These are phyloP conservation scores for Hiodon tergisus DNA, from an alignment of 2,113 vertebrate genomes.

Conservation along the genomic window DNA sequence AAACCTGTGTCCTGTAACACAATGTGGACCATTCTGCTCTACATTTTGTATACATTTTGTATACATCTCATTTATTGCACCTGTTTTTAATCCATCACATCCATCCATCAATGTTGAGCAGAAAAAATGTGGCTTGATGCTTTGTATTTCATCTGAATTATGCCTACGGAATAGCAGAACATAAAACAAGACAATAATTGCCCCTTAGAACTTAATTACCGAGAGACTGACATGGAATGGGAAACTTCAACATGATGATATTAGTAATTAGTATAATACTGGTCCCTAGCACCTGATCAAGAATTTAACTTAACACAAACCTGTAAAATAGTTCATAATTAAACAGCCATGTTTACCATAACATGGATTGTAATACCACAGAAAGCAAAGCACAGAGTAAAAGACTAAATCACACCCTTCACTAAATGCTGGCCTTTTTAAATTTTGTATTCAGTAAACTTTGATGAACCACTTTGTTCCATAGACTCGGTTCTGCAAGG, in stretches of 20 bases:
- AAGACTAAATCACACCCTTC: background rate
- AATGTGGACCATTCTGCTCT: too few species aligned
- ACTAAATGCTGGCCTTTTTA: slow-evolving; percentile 1
- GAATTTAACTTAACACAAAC: background rate
- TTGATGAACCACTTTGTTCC: slow-evolving; percentile 43
- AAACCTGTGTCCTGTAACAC: too few species aligned
- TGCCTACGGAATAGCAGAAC: too few species aligned
- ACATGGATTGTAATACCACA: background rate
- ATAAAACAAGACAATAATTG: background rate
- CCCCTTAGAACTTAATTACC: background rate
- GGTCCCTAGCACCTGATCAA: background rate
- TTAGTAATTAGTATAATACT: background rate
- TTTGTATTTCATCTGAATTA: background rate
- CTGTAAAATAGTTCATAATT: background rate
- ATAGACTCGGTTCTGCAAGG: slow-evolving; percentile 37
- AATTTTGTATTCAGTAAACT: slow-evolving; percentile 46
- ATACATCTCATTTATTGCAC: too few species aligned
- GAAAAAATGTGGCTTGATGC: background rate
- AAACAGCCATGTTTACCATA: background rate
- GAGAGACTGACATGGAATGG: background rate
- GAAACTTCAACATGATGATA: background rate
- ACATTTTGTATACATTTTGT: too few species aligned
- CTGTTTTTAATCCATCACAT: too few species aligned
- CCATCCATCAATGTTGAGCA: background rate
- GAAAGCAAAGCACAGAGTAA: background rate